These are phyloP conservation scores for Hofmannophila pseudospretella DNA, from an alignment of 2,888 invertebrate species.

Conservation along the genomic window DNA sequence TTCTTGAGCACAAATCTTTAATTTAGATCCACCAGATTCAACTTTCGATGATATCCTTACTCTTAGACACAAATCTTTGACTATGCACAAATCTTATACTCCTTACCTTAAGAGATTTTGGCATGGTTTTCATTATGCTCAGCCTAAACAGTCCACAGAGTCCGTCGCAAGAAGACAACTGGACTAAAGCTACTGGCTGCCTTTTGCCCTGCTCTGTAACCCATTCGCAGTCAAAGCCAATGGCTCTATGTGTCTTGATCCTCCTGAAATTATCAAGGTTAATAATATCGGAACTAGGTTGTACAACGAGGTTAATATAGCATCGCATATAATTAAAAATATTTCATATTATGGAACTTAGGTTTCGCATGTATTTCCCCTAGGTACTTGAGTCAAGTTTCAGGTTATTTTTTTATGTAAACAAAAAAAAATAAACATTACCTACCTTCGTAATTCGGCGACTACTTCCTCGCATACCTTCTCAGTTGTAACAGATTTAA, in stretches of 20 bases:
- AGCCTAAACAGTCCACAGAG: slow-evolving; percentile 84
- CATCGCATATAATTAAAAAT: too few relatives aligned
- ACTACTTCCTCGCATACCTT: slow-evolving; percentile 44
- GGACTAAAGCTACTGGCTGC: slow-evolving; percentile 82
- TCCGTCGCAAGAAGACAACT: slow-evolving; percentile 83
- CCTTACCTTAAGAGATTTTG: slow-evolving; percentile 78
- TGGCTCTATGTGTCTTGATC: slow-evolving; percentile 57
- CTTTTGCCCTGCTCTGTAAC: slow-evolving; percentile 78
- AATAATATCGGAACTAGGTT: too few relatives aligned
- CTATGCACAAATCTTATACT: neutral
- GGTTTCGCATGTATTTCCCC: too few relatives aligned
- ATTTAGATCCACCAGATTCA: too few relatives aligned
- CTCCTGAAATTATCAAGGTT: too few relatives aligned
- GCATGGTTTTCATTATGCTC: slow-evolving; percentile 77
- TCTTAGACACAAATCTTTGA: neutral
- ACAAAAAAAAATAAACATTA: neutral
- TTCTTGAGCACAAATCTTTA: too few relatives aligned
- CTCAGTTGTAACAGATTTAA: slow-evolving; percentile 39
- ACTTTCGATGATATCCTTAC: too few relatives aligned
- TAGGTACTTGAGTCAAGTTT: too few relatives aligned
- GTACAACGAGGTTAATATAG: too few relatives aligned
- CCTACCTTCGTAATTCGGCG: slow-evolving; percentile 42
- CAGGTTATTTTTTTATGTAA: neutral
- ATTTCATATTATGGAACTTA: too few relatives aligned
- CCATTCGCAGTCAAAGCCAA: slow-evolving; percentile 93